These are phyloP conservation scores for Archivesica marissinica DNA, from an alignment of 1,140 invertebrate species.

Conservation along the genomic window DNA sequence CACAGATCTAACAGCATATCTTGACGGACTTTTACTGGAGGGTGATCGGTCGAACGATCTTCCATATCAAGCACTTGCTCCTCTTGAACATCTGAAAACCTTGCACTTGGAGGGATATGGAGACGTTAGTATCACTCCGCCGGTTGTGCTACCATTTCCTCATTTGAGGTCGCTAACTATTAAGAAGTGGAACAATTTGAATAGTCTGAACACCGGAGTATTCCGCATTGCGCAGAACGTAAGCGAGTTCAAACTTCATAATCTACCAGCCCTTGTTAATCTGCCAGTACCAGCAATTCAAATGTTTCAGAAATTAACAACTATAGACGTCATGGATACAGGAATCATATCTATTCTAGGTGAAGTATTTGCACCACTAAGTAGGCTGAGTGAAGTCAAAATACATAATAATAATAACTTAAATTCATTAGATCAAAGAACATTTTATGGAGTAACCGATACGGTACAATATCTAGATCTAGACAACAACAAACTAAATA, in stretches of 20 bases:
- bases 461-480: slow-evolving; percentile 95
- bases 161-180: slow-evolving; percentile 63
- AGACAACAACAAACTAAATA: slow-evolving; percentile 93
- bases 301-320: slow-evolving; percentile 15
- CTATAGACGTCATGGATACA: slow-evolving; percentile 22
- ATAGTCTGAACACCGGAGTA: slow-evolving; percentile 12
- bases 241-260: slow-evolving; percentile 86
- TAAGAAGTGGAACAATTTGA: slow-evolving; percentile 53
- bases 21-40: slow-evolving; percentile 66
- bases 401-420: slow-evolving; percentile 89
- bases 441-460: slow-evolving; percentile 92
- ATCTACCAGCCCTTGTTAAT: neutral
- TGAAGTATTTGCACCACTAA: neutral
- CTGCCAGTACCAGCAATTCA: slow-evolving; percentile 23
- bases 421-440: slow-evolving; percentile 88
- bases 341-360: neutral
- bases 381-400: neutral
- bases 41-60: slow-evolving; percentile 44
- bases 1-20: slow-evolving; percentile 48
- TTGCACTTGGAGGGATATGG: slow-evolving; percentile 69
- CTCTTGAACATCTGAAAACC: slow-evolving; percentile 64
- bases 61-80: slow-evolving; percentile 49
- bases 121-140: neutral
- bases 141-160: slow-evolving; percentile 52
- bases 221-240: slow-evolving; percentile 63